Evolutionary conservation across 2,113 vertebrate genomes (phyloP).

Genomic region (Nesoenas mayeri): DNA sequence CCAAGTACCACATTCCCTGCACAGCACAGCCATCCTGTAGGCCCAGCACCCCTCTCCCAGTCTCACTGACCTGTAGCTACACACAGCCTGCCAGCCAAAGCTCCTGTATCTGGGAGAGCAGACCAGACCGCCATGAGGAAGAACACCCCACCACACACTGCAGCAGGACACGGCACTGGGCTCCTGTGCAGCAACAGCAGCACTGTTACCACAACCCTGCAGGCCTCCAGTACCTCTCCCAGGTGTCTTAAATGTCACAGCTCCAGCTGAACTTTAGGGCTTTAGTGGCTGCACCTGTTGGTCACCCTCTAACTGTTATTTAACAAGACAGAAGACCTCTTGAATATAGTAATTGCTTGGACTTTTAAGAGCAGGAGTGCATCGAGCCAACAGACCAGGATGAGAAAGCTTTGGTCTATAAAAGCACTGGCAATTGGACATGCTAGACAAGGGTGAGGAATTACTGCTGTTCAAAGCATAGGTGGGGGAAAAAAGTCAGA

Average conservation of each 20-base stretch:
- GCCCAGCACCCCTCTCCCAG: not conserved
- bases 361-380: not conserved
- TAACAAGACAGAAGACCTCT: not conserved
- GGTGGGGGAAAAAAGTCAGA: not conserved
- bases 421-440: not conserved
- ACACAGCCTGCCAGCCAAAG: not conserved
- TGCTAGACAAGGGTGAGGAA: not conserved
- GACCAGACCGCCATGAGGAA: rapidly evolving
- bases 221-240: not conserved
- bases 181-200: not conserved
- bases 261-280: not conserved
- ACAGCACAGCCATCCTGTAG: not conserved
- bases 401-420: not conserved
- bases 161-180: rapidly evolving
- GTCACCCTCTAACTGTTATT: not conserved
- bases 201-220: not conserved
- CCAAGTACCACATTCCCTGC: rapidly evolving
- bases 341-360: not conserved
- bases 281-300: not conserved
- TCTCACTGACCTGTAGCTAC: not conserved
- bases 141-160: rapidly evolving
- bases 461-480: not conserved
- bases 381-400: not conserved
- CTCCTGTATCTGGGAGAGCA: not conserved
- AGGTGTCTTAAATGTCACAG: not conserved